Evolutionary conservation across 1,140 invertebrate genomes (phyloP), one percentile per base, ranked within the genome.

Genomic region (Sitophilus oryzae): DNA sequence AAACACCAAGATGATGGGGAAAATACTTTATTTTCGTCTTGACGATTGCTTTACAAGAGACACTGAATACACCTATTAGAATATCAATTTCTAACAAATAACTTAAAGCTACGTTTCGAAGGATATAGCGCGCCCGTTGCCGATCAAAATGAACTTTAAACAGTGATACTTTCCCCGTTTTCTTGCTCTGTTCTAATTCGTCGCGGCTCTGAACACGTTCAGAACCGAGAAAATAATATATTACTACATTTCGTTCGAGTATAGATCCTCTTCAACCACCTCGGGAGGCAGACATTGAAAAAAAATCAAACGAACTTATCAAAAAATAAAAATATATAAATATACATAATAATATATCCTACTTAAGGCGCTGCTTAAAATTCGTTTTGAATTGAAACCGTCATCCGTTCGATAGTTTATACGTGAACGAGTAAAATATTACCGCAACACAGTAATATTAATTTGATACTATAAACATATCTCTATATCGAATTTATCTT

Each of bases 361-460:
- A 15, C 38, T 6, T 8, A 5, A 40, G 41, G 19, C n/a, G 60
- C 62, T 64, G 60, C 58, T 64, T 62, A 64, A 64, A 62, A 64
- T 57, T 59, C 62, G 50, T 56, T 62, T 56, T 45, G 46, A 57
- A 59, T 48, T n/a, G n/a, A n/a, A n/a, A n/a, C n/a, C n/a, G n/a
- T n/a, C n/a, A n/a, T n/a, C n/a, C n/a, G n/a, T n/a, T n/a, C n/a
- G n/a, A n/a, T n/a, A n/a, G n/a, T n/a, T n/a, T n/a, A n/a, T n/a
- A n/a, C n/a, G n/a, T n/a, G n/a, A n/a, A 59, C 47, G 5, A 45
- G 62, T 64, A 64, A 64, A 64, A 64, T 64, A 64, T 62, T 64
- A 64, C 62, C 62, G 62, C 62, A 64, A 62, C 56, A 53, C 38
- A 52, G 36, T 37, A 42, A 55, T 37, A 23, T 30, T 15, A 5